Evolutionary conservation across 2,888 invertebrate genomes (phyloP), one percentile per base, ranked within the genome.

Genomic region (Galerucella nymphaeae): DNA sequence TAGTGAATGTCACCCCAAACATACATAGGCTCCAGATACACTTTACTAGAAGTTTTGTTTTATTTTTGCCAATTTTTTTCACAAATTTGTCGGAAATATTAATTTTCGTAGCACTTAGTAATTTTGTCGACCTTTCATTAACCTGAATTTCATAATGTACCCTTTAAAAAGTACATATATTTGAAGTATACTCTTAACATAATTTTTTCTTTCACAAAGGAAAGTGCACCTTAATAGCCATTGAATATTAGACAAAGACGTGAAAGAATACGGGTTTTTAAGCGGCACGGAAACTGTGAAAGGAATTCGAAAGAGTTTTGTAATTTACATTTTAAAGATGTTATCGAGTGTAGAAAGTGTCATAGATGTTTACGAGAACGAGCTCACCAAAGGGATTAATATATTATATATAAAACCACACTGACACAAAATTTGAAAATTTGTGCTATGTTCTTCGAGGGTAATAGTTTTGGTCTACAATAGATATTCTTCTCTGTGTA

Each of bases 281-380:
- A 30, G 59, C 59, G 59, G 59, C n/a, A n/a, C 30, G 59, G 30
- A 59, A 30, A n/a, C 38, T 30, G 30, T 8, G 30, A 75, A 77
- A 78, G 79, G 83, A 82, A 83, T 83, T 80, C 5, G 23, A 5
- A 30, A 81, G 81, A 80, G 76, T 78, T 78, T 63, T 80, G 81
- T 81, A 83, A 84, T 84, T 84, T 84, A 82, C 84, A 84, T 84
- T 83, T 82, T 83, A 82, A 82, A 82, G 83, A 83, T 83, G 84
- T 83, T 83, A 83, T 82, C 80, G 81, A 83, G 81, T 82, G 61
- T 41, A 67, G 68, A 30, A 4, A 38, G 68, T 59, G n/a, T 38
- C 59, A 59, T 38, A n/a, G 59, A 14, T 30, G 59, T n/a, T 57
- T 18, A 23, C 57, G 6, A 57, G 6, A 80, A 77, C 80, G 80